phyloP scores from a whole-genome alignment of 2,113 vertebrate species.

The Misgurnus mizolepis region DNA sequence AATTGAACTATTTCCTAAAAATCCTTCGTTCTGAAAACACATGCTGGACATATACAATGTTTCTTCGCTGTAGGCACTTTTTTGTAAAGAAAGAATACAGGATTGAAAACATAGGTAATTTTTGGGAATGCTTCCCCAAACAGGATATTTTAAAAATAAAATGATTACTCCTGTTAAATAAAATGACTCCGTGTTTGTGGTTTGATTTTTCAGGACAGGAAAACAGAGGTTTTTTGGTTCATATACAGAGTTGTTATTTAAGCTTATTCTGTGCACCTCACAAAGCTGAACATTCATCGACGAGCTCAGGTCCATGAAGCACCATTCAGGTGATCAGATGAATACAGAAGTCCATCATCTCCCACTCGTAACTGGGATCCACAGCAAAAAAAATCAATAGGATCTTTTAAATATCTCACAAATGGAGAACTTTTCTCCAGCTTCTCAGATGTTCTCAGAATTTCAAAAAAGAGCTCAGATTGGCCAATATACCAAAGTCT shows the following conservation, averaged over 20 bases:
- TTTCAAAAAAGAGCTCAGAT: too few relatives aligned
- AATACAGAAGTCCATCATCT: too few relatives aligned
- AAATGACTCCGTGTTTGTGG: neutral
- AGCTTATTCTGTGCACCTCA: neutral
- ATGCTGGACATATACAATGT: neutral
- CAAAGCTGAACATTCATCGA: too few relatives aligned
- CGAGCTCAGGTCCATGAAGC: too few relatives aligned
- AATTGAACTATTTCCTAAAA: neutral
- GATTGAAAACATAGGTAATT: neutral
- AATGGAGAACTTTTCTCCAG: too few relatives aligned
- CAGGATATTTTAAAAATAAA: slow-evolving; percentile 11
- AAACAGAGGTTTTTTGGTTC: neutral
- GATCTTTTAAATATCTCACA: too few relatives aligned
- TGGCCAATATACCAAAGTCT: too few relatives aligned
- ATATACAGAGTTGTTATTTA: neutral
- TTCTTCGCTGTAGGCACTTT: neutral
- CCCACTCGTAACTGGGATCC: too few relatives aligned
- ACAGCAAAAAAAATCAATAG: too few relatives aligned
- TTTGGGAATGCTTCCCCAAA: neutral
- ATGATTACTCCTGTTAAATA: slow-evolving; percentile 9
- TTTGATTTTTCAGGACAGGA: neutral
- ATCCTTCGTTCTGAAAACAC: slow-evolving; percentile 7
- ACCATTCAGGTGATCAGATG: too few relatives aligned
- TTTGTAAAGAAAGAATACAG: neutral
- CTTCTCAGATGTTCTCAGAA: too few relatives aligned